Evolutionary conservation across 2,888 invertebrate genomes (phyloP).

Genomic region (Auanema freiburgensis): DNA sequence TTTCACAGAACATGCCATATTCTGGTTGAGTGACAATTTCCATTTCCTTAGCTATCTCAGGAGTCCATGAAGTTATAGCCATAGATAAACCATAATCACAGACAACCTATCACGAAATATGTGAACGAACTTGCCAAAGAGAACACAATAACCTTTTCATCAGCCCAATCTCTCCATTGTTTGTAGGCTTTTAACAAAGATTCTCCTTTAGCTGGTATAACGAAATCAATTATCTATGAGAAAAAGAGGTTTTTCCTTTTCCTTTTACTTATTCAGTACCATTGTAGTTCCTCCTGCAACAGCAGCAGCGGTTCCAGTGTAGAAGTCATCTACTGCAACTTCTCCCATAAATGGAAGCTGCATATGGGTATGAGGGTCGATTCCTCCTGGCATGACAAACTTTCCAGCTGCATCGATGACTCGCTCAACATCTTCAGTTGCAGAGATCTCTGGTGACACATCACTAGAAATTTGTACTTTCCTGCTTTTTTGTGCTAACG

Average conservation of each 20-base stretch:
- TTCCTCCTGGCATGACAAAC: conserved; percentile 44
- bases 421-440: conserved; percentile 65
- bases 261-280: conserved; percentile 68
- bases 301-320: conserved; percentile 92
- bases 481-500: background rate
- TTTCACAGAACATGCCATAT: conserved; percentile 68
- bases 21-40: conserved; percentile 73
- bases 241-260: conserved; percentile 7
- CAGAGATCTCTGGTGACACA: conserved; percentile 9
- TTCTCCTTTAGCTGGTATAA: conserved; percentile 49
- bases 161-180: conserved; percentile 86
- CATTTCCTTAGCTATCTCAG: conserved; percentile 79
- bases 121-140: background rate
- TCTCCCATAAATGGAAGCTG: conserved; percentile 88
- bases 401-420: conserved; percentile 80
- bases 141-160: conserved; percentile 74
- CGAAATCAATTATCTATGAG: conserved; percentile 64
- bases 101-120: conserved; percentile 75
- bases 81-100: conserved; percentile 95
- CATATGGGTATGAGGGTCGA: conserved; percentile 83
- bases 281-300: conserved; percentile 97
- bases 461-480: background rate
- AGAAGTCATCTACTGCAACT: conserved; percentile 86
- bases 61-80: conserved; percentile 83
- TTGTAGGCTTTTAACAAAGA: conserved; percentile 83